These are phyloP conservation scores for Timema cristinae DNA, from an alignment of 2,888 invertebrate genomes.

Conservation along the genomic window DNA sequence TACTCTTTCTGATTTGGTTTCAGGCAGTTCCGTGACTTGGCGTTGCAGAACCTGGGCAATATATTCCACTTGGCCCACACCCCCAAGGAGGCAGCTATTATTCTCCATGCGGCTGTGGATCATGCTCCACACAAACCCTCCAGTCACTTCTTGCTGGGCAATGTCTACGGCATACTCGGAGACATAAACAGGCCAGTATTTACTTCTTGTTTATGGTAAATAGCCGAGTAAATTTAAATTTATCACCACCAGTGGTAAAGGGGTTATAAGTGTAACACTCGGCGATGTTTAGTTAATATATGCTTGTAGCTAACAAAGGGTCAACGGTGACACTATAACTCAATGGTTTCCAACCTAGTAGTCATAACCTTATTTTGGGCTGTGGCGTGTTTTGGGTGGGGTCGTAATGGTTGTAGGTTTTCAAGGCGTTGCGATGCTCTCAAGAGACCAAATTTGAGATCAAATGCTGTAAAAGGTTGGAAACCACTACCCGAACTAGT, in stretches of 20 bases:
- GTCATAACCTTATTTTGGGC: no score
- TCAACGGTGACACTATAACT: no score
- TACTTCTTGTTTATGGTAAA: not conserved
- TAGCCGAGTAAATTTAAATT: not conserved
- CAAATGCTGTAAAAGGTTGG: no score
- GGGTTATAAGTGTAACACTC: not conserved
- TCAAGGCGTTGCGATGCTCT: no score
- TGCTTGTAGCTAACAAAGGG: no score
- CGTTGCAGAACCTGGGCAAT: conserved; percentile 68
- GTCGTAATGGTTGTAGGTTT: no score
- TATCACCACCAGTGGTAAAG: not conserved
- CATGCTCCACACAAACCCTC: conserved; percentile 58
- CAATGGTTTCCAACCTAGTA: no score
- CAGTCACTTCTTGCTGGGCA: conserved; percentile 66
- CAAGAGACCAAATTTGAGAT: no score
- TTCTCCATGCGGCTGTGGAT: conserved; percentile 69
- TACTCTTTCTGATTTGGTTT: no score
- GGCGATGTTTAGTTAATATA: no score
- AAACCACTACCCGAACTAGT: no score
- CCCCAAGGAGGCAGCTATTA: conserved; percentile 66
- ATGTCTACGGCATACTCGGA: conserved; percentile 65
- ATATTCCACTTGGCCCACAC: conserved; percentile 64
- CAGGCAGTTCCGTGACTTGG: conserved; percentile 58
- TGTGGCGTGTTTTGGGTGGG: no score
- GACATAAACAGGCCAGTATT: conserved; percentile 55